A percentile compares a stretch with the other conserved stretches of the same genome.
Evolutionary conservation across 2,888 invertebrate genomes (phyloP).

Genomic region (Caenorhabditis uteleia): DNA sequence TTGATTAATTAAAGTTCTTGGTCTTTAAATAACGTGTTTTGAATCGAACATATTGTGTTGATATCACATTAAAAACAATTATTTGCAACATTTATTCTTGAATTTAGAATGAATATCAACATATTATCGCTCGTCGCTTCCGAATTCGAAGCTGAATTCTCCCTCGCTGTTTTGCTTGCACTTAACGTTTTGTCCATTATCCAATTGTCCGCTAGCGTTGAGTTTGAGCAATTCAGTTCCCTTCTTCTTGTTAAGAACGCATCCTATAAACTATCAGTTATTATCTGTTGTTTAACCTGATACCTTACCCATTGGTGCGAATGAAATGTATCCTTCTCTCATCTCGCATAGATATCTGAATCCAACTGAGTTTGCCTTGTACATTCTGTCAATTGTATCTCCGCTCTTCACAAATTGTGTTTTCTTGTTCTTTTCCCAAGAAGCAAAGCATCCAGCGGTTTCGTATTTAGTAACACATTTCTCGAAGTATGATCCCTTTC

Average conservation of each 20-base stretch:
- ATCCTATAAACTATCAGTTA: constrained; percentile 1
- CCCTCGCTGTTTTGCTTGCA: constrained; percentile 37
- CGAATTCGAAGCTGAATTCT: constrained; percentile 36
- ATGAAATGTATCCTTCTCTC: constrained; percentile 29
- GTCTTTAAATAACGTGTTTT: too few species aligned
- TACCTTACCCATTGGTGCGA: constrained; percentile 24
- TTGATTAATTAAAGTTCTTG: too few species aligned
- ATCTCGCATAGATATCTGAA: constrained; percentile 36
- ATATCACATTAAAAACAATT: too few species aligned
- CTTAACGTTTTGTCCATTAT: constrained; percentile 30
- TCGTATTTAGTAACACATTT: constrained; percentile 31
- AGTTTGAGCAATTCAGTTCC: constrained; percentile 16
- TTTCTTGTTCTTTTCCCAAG: constrained; percentile 18
- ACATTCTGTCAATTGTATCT: constrained; percentile 24
- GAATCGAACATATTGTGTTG: too few species aligned
- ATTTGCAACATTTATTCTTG: too few species aligned
- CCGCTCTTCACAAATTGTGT: constrained; percentile 17
- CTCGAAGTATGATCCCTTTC: constrained; percentile 34
- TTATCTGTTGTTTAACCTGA: neutral
- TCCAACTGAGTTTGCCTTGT: constrained; percentile 26
- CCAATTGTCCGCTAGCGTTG: constrained; percentile 16
- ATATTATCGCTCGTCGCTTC: constrained; percentile 8
- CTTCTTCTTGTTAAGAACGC: constrained; percentile 30
- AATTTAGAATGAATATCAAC: too few species aligned
- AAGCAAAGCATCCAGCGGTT: constrained; percentile 31